Conservation (phyloP, 1,140 invertebrate genomes). For the Danaus plexippus region DNA sequence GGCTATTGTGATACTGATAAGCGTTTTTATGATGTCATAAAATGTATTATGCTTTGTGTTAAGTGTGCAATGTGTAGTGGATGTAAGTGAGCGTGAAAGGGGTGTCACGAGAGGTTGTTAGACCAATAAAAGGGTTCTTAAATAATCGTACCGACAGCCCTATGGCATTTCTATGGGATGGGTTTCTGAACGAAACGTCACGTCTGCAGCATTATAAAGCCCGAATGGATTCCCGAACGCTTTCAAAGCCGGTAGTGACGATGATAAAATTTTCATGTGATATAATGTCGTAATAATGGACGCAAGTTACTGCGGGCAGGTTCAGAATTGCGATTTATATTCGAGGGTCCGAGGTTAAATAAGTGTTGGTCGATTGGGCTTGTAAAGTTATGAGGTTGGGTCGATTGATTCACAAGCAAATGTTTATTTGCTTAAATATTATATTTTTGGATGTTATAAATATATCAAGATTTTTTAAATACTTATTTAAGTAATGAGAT, state of each 20-base stretch:
- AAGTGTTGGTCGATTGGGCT: too few relatives aligned
- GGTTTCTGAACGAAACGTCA: slow-evolving; percentile 32
- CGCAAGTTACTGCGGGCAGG: too few relatives aligned
- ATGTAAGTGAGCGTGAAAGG: slow-evolving; percentile 12
- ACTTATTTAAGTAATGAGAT: too few relatives aligned
- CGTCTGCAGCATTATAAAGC: slow-evolving; percentile 44
- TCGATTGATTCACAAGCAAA: too few relatives aligned
- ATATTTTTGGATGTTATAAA: too few relatives aligned
- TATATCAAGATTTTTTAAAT: too few relatives aligned
- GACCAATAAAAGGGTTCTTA: slow-evolving; percentile 18
- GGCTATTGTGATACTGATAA: slow-evolving; percentile 3
- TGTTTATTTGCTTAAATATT: too few relatives aligned
- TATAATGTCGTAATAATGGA: slow-evolving; percentile 24
- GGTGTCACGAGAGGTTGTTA: slow-evolving; percentile 12
- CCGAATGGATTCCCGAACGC: slow-evolving; percentile 45
- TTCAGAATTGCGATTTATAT: too few relatives aligned
- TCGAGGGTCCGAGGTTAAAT: too few relatives aligned
- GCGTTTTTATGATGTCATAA: not conserved
- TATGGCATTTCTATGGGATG: slow-evolving; percentile 29
- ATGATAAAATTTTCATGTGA: slow-evolving; percentile 43
- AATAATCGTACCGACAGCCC: slow-evolving; percentile 30
- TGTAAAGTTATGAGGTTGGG: too few relatives aligned
- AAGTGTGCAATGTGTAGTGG: not conserved
- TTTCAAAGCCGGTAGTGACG: slow-evolving; percentile 31
- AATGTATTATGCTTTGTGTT: too few relatives aligned